These are phyloP conservation scores for Coracopsis vasa DNA, from an alignment of 2,113 vertebrate species.

Conservation along the genomic window DNA sequence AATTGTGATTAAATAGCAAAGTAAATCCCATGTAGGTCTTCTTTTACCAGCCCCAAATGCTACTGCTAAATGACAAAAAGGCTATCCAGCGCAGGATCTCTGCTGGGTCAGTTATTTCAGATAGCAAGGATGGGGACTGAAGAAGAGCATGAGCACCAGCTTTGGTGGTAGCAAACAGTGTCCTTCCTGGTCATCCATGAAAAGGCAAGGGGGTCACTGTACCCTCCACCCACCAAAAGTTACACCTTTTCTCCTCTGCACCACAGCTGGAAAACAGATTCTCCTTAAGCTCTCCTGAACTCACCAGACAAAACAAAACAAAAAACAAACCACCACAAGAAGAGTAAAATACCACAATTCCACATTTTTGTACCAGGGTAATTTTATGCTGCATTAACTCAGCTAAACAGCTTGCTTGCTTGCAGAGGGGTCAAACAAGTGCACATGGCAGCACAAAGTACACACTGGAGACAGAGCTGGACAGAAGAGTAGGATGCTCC, in stretches of 20 bases:
- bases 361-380: background rate
- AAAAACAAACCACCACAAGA: background rate
- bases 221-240: background rate
- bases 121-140: background rate
- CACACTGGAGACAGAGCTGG: background rate
- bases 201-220: background rate
- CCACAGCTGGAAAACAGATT: background rate
- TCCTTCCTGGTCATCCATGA: background rate
- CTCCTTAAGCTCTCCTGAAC: background rate
- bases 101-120: background rate
- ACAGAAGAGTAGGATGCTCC: background rate
- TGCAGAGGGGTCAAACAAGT: background rate
- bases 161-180: background rate
- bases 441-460: background rate
- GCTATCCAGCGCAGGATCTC: background rate
- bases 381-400: conserved; percentile 22
- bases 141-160: fast-evolving
- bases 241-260: background rate
- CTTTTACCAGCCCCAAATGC: background rate
- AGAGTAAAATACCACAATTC: background rate
- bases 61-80: background rate
- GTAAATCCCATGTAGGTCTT: background rate
- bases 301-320: background rate
- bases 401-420: background rate
- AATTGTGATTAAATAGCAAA: background rate